A percentile compares a stretch with the other conserved stretches of the same genome.
These are phyloP conservation scores for Pseudochaenichthys georgianus DNA, from an alignment of 2,797 vertebrate genomes.

Conservation along the genomic window DNA sequence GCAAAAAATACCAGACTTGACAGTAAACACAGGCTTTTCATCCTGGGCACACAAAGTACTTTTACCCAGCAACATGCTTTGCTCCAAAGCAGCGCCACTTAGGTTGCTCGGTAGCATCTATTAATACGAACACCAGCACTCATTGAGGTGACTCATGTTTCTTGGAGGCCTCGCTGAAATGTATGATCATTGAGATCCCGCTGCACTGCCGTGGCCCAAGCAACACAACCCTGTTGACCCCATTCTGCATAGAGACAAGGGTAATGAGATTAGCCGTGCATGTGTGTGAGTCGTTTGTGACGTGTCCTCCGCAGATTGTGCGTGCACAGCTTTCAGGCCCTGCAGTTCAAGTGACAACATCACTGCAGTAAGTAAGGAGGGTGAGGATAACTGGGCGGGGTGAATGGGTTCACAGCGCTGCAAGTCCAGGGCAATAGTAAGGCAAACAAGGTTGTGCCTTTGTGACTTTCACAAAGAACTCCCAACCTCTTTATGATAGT, in stretches of 20 bases:
- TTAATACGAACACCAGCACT: slow-evolving; percentile 57
- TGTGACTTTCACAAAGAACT: slow-evolving; percentile 52
- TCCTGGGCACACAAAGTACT: slow-evolving; percentile 44
- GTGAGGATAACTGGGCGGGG: slow-evolving; percentile 74
- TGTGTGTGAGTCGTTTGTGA: slow-evolving; percentile 77
- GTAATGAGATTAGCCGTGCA: slow-evolving; percentile 80
- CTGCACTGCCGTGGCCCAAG: slow-evolving; percentile 32
- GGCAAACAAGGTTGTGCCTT: slow-evolving; percentile 40
- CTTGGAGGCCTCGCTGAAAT: slow-evolving; percentile 45
- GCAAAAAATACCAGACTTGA: slow-evolving; percentile 59
- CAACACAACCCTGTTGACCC: slow-evolving; percentile 72
- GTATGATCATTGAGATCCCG: slow-evolving; percentile 48
- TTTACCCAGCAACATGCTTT: slow-evolving; percentile 59
- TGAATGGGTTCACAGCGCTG: slow-evolving; percentile 69
- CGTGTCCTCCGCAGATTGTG: slow-evolving; percentile 71
- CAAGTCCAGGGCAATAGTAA: slow-evolving; percentile 54
- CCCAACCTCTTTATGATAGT: slow-evolving; percentile 17
- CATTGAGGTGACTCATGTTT: slow-evolving; percentile 62
- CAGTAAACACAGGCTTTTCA: slow-evolving; percentile 56
- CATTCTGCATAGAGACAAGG: slow-evolving; percentile 74
- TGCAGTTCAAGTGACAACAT: slow-evolving; percentile 79
- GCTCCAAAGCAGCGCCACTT: slow-evolving; percentile 20
- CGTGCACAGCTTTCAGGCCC: slow-evolving; percentile 57
- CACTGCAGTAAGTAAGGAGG: slow-evolving; percentile 68
- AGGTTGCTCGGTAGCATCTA: slow-evolving; percentile 51